Evolutionary conservation across 2,888 invertebrate species (phyloP), one percentile per base, ranked within the genome.

Genomic region (Leuctra nigra): DNA sequence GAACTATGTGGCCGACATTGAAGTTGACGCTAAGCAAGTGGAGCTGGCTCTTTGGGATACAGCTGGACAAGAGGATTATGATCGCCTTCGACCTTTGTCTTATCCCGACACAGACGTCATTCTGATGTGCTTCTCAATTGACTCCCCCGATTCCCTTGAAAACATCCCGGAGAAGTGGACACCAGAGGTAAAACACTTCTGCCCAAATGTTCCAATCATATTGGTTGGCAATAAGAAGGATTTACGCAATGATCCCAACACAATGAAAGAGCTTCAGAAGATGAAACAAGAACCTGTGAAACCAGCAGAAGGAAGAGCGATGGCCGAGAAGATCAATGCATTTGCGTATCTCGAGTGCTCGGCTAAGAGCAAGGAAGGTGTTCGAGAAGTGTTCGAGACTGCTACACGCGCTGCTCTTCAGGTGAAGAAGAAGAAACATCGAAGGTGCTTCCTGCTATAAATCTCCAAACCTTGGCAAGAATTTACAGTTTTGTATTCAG

Each of bases 221-320:
- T 70, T 82, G 56, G 81, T 82, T 29, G 81, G 81, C 38, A 81
- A 79, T 72, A 82, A 81, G 69, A 75, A 75, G 66, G 95, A 95
- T 80, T 82, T 95, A 69, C 86, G 95, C 70, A 92, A 92, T 74
- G 95, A 95, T 80, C 89, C 91, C 24, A 86, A 86, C 70, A 94
- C 93, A 63, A 91, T 93, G 69, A 88, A 89, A 72, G 96, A 98
- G 77, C 83, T 99, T 67, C 86, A 87, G 68, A 95, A 96, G 79
- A 96, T 96, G 94, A 97, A 97, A 73, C 97, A 98, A 73, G 95
- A 95, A 76, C 97, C 97, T 56, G 97, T 99, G 48, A 91, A 91
- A 74, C 88, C 92, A 53, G 97, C 98, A 71, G 96, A 98, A 72
- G 98, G 97, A 60, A 84, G 93, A 66, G 87, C 91, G 61, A 97